A percentile compares a stretch with the other conserved stretches of the same genome.
phyloP scores from a whole-genome alignment of 2,797 vertebrate genomes.

The Salarias fasciatus region DNA sequence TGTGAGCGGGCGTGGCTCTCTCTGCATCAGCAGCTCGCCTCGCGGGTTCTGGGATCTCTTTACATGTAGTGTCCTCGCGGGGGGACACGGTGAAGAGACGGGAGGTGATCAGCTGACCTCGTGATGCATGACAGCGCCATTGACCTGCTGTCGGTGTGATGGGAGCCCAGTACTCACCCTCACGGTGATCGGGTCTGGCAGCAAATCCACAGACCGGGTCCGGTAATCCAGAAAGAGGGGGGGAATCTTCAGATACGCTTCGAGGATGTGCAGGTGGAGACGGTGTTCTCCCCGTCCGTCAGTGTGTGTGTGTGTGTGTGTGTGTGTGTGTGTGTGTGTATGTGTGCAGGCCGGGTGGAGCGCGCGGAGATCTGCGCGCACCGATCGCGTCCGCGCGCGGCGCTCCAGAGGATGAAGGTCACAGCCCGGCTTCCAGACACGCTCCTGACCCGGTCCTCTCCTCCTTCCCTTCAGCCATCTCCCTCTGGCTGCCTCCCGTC shows the following conservation, averaged over 20 bases:
- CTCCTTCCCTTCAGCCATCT: slow-evolving; percentile 57
- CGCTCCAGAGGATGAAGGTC: slow-evolving; percentile 45
- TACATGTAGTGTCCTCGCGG: slow-evolving; percentile 22
- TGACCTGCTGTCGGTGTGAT: slow-evolving; percentile 1
- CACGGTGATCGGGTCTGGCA: neutral
- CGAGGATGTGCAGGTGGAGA: slow-evolving; percentile 7
- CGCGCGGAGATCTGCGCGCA: neutral
- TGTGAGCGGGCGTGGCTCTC: slow-evolving; percentile 64
- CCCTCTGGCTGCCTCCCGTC: slow-evolving; percentile 28
- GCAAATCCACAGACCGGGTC: no score
- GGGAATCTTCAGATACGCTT: slow-evolving; percentile 8
- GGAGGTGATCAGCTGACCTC: slow-evolving; percentile 42
- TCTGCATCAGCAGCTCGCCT: slow-evolving; percentile 52
- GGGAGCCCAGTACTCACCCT: slow-evolving; percentile 41
- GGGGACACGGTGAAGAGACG: neutral
- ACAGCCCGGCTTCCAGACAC: slow-evolving; percentile 15
- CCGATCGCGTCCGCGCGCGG: neutral
- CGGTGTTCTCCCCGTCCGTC: neutral
- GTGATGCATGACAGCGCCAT: slow-evolving; percentile 41
- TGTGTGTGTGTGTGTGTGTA: neutral
- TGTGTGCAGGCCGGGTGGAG: slow-evolving; percentile 32
- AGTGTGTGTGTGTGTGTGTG: neutral
- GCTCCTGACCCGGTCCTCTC: slow-evolving; percentile 51
- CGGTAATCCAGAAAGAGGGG: neutral
- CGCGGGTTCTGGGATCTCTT: slow-evolving; percentile 49